phyloP scores from a whole-genome alignment of 2,888 invertebrate genomes.

The Zele albiditarsus region DNA sequence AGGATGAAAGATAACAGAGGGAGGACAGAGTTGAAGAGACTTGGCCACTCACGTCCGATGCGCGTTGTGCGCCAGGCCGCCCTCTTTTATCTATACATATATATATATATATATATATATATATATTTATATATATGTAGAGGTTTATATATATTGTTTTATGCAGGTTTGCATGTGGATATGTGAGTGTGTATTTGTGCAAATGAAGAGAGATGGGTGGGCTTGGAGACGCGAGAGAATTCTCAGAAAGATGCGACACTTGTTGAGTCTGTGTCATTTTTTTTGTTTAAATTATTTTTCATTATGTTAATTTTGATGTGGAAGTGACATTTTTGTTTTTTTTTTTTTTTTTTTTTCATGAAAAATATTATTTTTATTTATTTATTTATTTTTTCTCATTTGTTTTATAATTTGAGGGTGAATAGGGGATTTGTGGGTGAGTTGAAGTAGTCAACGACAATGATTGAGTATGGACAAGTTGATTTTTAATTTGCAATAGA shows the following conservation, averaged over 20 bases:
- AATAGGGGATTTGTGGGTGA: too few species aligned
- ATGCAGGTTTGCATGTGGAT: too few species aligned
- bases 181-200: neutral
- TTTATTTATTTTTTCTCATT: too few species aligned
- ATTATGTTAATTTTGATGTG: neutral
- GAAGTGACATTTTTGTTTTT: neutral
- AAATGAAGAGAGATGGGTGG: conserved; percentile 1
- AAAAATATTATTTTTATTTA: too few species aligned
- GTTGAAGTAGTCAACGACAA: too few species aligned
- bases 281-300: neutral
- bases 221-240: neutral
- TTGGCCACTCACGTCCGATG: conserved; percentile 53
- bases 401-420: too few species aligned
- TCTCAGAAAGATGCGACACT: conserved; percentile 54
- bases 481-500: too few species aligned
- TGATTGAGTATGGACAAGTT: too few species aligned
- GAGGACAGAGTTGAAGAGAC: conserved; percentile 41
- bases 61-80: conserved; percentile 47
- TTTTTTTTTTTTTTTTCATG: too few species aligned
- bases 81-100: conserved; percentile 20
- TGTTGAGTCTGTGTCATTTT: conserved; percentile 58
- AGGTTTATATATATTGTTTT: too few species aligned
- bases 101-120: neutral
- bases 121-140: neutral
- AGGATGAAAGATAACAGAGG: conserved; percentile 44